Percentiles rank a stretch among this genome's conserved stretches.
These are phyloP conservation scores for Actinemys pallida DNA, from an alignment of 2,113 vertebrate species.

Conservation along the genomic window DNA sequence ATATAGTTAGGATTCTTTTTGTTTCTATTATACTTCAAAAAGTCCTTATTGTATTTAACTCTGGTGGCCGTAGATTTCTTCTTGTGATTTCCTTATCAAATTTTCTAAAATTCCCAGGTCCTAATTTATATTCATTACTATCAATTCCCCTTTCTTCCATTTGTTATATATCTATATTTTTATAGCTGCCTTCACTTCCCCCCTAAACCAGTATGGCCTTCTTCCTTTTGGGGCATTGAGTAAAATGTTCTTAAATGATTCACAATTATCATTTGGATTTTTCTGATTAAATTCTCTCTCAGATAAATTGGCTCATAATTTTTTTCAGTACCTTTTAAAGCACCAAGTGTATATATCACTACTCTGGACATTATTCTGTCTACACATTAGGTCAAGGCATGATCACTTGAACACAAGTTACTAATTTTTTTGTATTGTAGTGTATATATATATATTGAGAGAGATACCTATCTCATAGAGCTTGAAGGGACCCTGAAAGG, in stretches of 20 bases:
- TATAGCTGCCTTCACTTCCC: neutral
- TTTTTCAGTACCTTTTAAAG: neutral
- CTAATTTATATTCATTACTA: neutral
- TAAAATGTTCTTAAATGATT: neutral
- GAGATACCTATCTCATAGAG: too few species aligned
- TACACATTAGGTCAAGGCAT: neutral
- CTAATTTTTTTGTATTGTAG: neutral
- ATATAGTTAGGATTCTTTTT: neutral
- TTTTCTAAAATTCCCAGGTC: too few species aligned
- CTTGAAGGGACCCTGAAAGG: too few species aligned
- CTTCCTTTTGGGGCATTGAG: neutral
- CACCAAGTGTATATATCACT: neutral
- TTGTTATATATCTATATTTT: neutral
- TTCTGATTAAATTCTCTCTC: neutral
- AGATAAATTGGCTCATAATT: neutral
- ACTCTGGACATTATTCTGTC: neutral
- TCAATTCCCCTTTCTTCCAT: neutral
- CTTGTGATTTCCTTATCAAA: neutral
- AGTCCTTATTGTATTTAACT: neutral
- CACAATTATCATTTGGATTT: neutral
- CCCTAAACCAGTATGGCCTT: neutral
- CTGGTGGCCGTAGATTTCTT: neutral
- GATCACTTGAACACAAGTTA: neutral
- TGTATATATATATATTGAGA: too few species aligned
- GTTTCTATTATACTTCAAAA: neutral